Evolutionary conservation across 2,113 vertebrate species (phyloP).

Genomic region (Telmatochromis brachygnathus): DNA sequence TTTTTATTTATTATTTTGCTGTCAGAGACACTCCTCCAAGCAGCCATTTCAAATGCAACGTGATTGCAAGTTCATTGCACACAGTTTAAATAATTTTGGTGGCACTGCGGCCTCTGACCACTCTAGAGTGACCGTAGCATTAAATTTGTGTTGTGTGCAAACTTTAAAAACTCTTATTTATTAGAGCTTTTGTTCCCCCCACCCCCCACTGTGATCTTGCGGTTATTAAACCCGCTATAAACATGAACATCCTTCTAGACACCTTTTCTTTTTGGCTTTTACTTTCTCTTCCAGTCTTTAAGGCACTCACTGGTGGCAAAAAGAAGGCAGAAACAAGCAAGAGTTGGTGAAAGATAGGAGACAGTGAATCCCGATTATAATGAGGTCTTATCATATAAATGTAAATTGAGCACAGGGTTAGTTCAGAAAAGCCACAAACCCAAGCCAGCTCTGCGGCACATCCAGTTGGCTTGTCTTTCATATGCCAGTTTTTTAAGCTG

Average conservation of each 20-base stretch:
- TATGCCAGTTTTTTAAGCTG: not conserved
- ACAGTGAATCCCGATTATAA: not conserved
- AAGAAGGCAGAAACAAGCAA: slow-evolving; percentile 33
- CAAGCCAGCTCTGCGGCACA: not conserved
- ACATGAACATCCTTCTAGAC: not conserved
- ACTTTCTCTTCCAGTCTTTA: slow-evolving; percentile 17
- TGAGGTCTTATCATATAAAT: not conserved
- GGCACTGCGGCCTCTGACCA: not conserved
- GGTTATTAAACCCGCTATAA: not conserved
- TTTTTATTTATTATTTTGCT: not conserved
- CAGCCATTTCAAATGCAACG: not conserved
- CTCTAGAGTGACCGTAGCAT: not conserved
- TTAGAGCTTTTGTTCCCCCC: not conserved
- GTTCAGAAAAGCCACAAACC: not conserved
- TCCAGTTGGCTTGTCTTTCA: not conserved
- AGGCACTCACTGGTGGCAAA: slow-evolving; percentile 57
- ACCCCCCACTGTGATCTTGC: not conserved
- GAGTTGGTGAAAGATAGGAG: not conserved
- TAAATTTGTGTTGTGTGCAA: not conserved
- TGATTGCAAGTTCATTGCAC: not conserved
- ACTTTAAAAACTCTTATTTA: not conserved
- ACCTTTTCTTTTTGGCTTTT: not conserved
- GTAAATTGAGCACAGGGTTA: not conserved
- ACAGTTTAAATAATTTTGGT: not conserved
- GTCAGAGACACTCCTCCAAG: not conserved